Evolutionary conservation across 2,113 vertebrate species (phyloP).

Genomic region (Anas platyrhynchos): DNA sequence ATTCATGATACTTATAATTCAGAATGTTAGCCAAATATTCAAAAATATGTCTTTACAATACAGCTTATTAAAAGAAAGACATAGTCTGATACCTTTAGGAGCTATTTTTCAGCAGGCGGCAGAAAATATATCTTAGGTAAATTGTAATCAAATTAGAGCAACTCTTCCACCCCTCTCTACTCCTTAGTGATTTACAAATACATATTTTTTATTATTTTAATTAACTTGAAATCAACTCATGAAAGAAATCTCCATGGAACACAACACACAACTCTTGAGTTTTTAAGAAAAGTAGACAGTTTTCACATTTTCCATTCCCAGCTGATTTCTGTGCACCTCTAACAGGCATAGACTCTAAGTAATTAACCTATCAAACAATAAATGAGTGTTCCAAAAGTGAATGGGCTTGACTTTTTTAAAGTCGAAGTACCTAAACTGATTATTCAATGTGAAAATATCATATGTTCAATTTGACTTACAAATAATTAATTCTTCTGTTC

Average conservation of each 20-base stretch:
- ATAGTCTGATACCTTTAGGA: not conserved
- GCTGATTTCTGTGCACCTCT: not conserved
- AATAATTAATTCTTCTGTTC: not conserved
- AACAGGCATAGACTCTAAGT: not conserved
- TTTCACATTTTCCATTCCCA: not conserved
- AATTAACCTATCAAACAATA: not conserved
- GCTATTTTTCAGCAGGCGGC: not conserved
- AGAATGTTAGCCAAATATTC: not conserved
- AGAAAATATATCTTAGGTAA: not conserved
- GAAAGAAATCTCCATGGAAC: not conserved
- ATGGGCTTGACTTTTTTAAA: not conserved
- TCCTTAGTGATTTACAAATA: not conserved
- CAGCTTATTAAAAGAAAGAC: not conserved
- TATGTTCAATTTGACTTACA: fast-evolving
- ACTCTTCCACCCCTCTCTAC: not conserved
- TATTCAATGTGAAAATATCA: not conserved
- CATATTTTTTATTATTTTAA: not conserved
- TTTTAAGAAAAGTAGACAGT: not conserved
- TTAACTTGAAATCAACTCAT: not conserved
- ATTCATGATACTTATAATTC: not conserved
- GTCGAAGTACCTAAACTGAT: not conserved
- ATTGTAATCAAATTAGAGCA: not conserved
- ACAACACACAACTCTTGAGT: not conserved
- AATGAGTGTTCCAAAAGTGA: not conserved
- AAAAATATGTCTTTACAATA: not conserved